Conservation (phyloP, 2,797 vertebrate genomes). For the Pachyuromys duprasi region DNA sequence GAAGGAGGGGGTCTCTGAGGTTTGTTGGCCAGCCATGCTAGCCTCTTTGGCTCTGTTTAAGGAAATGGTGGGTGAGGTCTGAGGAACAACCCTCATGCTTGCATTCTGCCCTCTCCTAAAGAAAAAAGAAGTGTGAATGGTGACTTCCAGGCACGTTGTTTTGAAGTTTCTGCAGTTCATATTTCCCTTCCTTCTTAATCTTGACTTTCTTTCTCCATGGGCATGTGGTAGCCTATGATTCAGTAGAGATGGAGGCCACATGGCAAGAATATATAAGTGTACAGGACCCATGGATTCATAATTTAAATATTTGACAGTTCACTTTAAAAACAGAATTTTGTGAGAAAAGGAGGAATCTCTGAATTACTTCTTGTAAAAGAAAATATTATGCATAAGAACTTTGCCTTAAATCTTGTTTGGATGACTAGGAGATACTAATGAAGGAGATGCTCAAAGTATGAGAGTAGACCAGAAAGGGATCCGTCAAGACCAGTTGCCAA, state of each 20-base stretch:
- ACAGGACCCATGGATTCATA: rapidly evolving
- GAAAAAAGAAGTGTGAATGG: neutral
- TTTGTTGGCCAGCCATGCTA: neutral
- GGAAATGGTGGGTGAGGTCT: neutral
- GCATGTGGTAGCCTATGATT: neutral
- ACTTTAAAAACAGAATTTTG: neutral
- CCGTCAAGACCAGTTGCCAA: neutral
- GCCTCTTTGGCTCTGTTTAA: neutral
- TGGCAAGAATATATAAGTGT: neutral
- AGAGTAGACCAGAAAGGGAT: neutral
- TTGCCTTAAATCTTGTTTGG: neutral
- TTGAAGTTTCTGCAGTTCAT: neutral
- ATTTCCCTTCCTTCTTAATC: neutral
- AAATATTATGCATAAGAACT: neutral
- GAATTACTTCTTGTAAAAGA: neutral
- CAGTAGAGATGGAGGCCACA: neutral
- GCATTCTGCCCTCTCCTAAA: neutral
- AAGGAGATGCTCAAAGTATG: neutral
- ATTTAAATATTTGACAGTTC: neutral
- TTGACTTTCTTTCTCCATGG: neutral
- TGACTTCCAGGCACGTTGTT: neutral
- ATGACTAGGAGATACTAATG: neutral
- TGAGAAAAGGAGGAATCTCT: neutral
- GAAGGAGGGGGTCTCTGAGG: neutral
- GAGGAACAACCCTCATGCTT: neutral